Evolutionary conservation across 2,113 vertebrate genomes (phyloP).

Genomic region (Ovis aries): ARS-UI_Ramb_v3.0 NC_056063.1:20034501-20035000

Average conservation of each 20-base stretch:
- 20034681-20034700: neutral
- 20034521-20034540: neutral
- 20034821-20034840: neutral
- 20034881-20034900: constrained; percentile 28
- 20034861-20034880: neutral
- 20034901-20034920: neutral
- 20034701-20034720: neutral
- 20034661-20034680: neutral
- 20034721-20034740: neutral
- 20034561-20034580: neutral
- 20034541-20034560: neutral
- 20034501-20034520: neutral
- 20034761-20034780: neutral
- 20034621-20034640: neutral
- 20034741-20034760: neutral
- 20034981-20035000: constrained; percentile 18
- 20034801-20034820: neutral
- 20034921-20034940: neutral
- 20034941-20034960: neutral
- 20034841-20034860: neutral
- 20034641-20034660: neutral
- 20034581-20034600: neutral
- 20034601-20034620: neutral
- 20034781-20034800: neutral
- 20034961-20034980: neutral